These are phyloP conservation scores for Crenichthys baileyi DNA, from an alignment of 2,797 vertebrate species.

Conservation along the genomic window DNA sequence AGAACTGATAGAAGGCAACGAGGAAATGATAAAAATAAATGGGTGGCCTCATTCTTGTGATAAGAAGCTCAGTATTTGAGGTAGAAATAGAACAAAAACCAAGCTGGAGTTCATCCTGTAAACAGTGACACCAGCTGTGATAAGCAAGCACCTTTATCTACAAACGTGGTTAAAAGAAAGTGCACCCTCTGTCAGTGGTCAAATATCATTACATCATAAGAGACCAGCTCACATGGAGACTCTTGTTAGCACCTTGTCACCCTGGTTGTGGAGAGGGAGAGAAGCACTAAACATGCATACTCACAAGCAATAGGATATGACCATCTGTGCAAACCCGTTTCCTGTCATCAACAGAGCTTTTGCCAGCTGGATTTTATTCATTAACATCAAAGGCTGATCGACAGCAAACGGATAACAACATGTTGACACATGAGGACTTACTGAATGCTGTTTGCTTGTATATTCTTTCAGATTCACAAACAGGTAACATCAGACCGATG, in stretches of 20 bases:
- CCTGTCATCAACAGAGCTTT: slow-evolving; percentile 38
- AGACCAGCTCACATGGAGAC: slow-evolving; percentile 54
- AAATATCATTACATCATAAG: slow-evolving; percentile 45
- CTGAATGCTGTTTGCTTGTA: not conserved
- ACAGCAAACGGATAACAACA: slow-evolving; percentile 19
- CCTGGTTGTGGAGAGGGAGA: slow-evolving; percentile 23
- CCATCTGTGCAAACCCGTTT: slow-evolving; percentile 49
- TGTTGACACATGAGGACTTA: not conserved
- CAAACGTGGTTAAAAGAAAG: not conserved
- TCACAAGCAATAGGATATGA: slow-evolving; percentile 19
- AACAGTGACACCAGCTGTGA: not conserved
- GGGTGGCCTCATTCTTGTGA: not conserved
- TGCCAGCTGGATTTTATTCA: slow-evolving; percentile 11
- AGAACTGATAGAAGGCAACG: too few species aligned
- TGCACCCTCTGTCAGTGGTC: slow-evolving; percentile 34
- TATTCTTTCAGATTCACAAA: slow-evolving; percentile 1
- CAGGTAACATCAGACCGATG: not conserved
- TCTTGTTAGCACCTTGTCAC: slow-evolving; percentile 66
- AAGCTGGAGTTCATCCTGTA: not conserved
- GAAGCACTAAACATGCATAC: slow-evolving; percentile 18
- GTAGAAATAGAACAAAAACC: not conserved
- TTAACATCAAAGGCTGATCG: slow-evolving; percentile 10
- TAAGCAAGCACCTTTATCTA: not conserved
- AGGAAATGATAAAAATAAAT: not conserved
- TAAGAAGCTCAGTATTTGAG: not conserved